Conservation (phyloP, 64 coral and sea anemone species). For the Stylophora pistillata region DNA sequence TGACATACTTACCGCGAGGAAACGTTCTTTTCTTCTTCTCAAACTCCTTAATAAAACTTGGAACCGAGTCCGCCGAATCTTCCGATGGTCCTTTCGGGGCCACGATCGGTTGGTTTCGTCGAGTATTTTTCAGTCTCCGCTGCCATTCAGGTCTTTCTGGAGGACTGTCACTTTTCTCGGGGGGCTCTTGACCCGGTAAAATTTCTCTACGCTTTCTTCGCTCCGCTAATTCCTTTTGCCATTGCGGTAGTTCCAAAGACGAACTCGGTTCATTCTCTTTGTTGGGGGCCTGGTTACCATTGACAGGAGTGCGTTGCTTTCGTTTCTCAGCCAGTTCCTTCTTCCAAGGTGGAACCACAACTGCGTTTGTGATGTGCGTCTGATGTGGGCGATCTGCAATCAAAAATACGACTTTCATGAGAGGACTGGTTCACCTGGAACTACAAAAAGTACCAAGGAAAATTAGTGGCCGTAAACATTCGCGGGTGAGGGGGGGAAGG, state of each 20-base stretch:
- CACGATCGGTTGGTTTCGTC: slow-evolving; percentile 11
- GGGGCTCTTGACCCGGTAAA: neutral
- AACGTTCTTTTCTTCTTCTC: slow-evolving; percentile 51
- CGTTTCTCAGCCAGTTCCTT: slow-evolving; percentile 61
- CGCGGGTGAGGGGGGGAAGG: no score
- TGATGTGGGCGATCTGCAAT: neutral
- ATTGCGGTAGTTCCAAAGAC: slow-evolving; percentile 4
- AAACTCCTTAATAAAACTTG: slow-evolving; percentile 69
- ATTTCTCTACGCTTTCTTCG: slow-evolving; percentile 14
- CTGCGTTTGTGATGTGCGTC: neutral
- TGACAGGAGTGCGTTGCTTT: neutral
- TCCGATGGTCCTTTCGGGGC: neutral
- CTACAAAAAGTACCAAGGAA: no score
- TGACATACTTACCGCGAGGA: slow-evolving; percentile 12
- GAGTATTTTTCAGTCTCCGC: neutral
- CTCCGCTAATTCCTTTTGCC: slow-evolving; percentile 19
- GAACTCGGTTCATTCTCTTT: slow-evolving; percentile 28
- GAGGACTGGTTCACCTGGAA: no score
- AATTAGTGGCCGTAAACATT: no score
- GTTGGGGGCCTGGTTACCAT: neutral
- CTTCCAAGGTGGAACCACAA: slow-evolving; percentile 54
- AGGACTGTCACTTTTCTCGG: neutral
- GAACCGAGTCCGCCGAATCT: slow-evolving; percentile 23
- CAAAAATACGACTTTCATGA: neutral
- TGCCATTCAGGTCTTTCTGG: slow-evolving; percentile 19